These are phyloP conservation scores for Sinosuthora webbiana DNA, from an alignment of 2,113 vertebrate genomes.

Conservation along the genomic window DNA sequence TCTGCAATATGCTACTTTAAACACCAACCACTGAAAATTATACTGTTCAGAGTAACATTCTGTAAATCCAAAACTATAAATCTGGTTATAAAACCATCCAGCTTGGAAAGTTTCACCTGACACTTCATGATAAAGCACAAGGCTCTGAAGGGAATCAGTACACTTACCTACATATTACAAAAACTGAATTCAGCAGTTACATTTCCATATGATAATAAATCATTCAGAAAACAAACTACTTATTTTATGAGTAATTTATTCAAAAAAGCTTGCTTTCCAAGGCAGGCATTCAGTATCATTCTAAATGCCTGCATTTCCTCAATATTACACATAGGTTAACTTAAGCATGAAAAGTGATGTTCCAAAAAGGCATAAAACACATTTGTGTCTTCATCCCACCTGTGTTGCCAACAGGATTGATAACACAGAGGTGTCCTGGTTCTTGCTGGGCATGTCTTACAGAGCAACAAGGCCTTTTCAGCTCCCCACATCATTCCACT, in stretches of 20 bases:
- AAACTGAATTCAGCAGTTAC: background rate
- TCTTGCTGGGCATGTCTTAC: background rate
- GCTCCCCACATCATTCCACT: accelerated
- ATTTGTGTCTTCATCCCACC: background rate
- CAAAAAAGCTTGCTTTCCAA: background rate
- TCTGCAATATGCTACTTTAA: background rate
- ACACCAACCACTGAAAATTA: background rate
- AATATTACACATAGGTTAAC: background rate
- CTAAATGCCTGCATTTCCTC: background rate
- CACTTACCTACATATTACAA: conserved; percentile 17
- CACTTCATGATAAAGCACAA: background rate
- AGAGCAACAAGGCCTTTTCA: background rate
- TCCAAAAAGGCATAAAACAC: background rate
- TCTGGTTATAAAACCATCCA: conserved; percentile 4
- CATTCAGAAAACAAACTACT: background rate
- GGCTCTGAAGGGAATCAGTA: background rate
- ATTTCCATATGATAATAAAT: conserved; percentile 5
- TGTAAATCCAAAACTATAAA: conserved; percentile 38
- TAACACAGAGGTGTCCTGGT: background rate
- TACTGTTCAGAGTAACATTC: background rate
- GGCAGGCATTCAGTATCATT: background rate
- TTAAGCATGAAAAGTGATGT: background rate
- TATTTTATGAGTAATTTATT: background rate
- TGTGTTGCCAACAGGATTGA: background rate
- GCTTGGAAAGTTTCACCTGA: background rate